Conservation (phyloP, 2,888 invertebrate species). For the Beris morrisii region DNA sequence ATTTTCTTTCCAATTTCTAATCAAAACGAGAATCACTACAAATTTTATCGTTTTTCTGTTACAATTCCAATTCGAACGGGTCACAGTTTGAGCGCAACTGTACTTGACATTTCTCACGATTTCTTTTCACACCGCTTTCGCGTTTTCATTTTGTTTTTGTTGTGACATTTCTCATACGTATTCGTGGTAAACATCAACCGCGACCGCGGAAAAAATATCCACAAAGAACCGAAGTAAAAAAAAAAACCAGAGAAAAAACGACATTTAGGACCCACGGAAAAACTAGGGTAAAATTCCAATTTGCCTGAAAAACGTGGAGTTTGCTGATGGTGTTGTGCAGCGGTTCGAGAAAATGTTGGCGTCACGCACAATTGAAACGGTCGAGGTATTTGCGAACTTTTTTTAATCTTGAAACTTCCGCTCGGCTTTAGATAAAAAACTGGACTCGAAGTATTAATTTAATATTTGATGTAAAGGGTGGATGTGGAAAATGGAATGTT, state of each 20-base stretch:
- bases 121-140: not conserved
- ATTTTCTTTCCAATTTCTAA: no score
- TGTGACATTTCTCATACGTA: not conserved
- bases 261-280: not conserved
- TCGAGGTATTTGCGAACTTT: conserved; percentile 7
- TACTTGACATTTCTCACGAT: not conserved
- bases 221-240: no score
- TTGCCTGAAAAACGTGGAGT: not conserved
- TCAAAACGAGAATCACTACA: no score
- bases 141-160: conserved; percentile 20
- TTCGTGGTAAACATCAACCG: no score
- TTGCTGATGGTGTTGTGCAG: not conserved
- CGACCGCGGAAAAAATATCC: not conserved
- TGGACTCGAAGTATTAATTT: no score
- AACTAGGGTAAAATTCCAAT: not conserved
- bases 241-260: no score
- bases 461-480: no score
- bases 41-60: no score
- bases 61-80: no score
- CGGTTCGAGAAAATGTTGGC: not conserved
- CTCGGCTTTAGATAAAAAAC: no score
- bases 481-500: no score
- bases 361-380: conserved; percentile 23
- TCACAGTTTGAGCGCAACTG: not conserved
- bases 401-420: no score